These are phyloP conservation scores for Pao palembangensis DNA, from an alignment of 2,113 vertebrate species.

Conservation along the genomic window DNA sequence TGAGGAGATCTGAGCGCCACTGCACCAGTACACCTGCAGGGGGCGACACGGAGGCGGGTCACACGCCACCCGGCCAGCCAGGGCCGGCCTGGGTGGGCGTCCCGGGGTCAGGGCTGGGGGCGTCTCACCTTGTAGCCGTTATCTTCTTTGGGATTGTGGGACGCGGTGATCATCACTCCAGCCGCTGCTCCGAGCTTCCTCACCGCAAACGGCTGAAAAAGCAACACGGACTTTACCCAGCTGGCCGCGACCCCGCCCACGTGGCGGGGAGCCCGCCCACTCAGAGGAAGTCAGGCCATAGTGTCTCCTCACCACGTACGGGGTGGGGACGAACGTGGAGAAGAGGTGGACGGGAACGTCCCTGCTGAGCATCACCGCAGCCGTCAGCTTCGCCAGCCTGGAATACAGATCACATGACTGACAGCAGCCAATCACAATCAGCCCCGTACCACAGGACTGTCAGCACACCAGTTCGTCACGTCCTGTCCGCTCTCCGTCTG, in stretches of 20 bases:
- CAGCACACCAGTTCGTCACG: too few relatives aligned
- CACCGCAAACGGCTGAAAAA: constrained; percentile 86
- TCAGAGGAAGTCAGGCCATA: background rate
- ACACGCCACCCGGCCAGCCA: too few relatives aligned
- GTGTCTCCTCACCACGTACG: constrained; percentile 86
- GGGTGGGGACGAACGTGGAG: constrained; percentile 89
- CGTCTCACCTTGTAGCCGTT: constrained; percentile 90
- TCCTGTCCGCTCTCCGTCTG: too few relatives aligned
- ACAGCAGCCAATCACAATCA: too few relatives aligned
- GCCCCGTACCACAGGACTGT: too few relatives aligned
- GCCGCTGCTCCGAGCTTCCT: constrained; percentile 83
- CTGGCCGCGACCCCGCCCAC: too few relatives aligned
- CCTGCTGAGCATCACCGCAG: constrained; percentile 86
- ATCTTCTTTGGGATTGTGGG: constrained; percentile 94
- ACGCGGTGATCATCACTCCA: constrained; percentile 95
- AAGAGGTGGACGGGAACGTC: constrained; percentile 87
- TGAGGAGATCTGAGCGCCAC: constrained; percentile 87
- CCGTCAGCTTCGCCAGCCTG: constrained; percentile 87
- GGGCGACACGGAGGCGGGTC: background rate
- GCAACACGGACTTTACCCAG: background rate
- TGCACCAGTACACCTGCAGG: constrained; percentile 90
- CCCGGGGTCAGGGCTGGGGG: too few relatives aligned
- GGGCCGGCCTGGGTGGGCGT: background rate
- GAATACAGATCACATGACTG: background rate
- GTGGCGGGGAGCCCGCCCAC: too few relatives aligned